Evolutionary conservation across 2,797 vertebrate species (phyloP).

Genomic region (Clarias fuscus): DNA sequence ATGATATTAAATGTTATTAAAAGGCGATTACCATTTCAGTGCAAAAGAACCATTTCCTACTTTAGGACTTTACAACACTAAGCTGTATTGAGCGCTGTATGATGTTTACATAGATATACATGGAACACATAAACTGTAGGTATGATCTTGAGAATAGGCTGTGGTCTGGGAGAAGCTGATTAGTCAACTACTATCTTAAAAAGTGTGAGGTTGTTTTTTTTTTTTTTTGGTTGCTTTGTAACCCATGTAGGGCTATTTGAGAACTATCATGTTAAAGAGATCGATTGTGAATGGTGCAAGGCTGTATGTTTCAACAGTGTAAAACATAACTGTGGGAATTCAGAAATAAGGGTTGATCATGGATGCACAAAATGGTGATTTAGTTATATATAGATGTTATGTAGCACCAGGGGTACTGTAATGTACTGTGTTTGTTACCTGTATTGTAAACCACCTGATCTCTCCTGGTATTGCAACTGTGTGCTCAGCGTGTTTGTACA

Average conservation of each 20-base stretch:
- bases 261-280: background rate
- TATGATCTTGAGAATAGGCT: background rate
- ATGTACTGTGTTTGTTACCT: slow-evolving; percentile 20
- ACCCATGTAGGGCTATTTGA: background rate
- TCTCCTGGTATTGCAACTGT: slow-evolving; percentile 22
- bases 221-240: background rate
- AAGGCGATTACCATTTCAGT: background rate
- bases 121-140: background rate
- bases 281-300: background rate
- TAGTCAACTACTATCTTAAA: background rate
- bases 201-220: no score
- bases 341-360: background rate
- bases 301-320: background rate
- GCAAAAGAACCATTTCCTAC: background rate
- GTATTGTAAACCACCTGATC: slow-evolving; percentile 13
- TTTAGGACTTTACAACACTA: background rate
- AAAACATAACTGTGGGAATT: background rate
- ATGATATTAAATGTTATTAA: no score
- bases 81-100: background rate
- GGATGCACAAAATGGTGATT: background rate
- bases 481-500: slow-evolving; percentile 11
- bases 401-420: background rate
- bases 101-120: background rate
- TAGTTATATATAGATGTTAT: background rate
- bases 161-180: background rate